phyloP scores from a whole-genome alignment of 2,797 vertebrate genomes.

The Pseudochirops corinnae region DNA sequence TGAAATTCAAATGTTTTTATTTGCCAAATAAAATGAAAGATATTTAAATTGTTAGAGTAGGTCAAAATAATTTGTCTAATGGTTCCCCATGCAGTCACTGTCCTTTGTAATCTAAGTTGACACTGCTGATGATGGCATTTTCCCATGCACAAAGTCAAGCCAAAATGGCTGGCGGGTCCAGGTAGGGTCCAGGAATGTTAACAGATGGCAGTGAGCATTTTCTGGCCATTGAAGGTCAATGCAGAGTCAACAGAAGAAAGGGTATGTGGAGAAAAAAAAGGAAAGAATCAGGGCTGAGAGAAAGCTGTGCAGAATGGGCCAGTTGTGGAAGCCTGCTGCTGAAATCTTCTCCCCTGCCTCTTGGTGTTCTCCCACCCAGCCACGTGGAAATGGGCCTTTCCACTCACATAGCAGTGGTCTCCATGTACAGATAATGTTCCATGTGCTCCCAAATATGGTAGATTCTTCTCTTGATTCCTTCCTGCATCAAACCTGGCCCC shows the following conservation, averaged over 20 bases:
- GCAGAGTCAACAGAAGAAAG: neutral
- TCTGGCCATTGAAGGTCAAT: neutral
- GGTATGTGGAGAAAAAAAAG: neutral
- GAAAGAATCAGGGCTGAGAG: neutral
- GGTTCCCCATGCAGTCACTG: conserved; percentile 48
- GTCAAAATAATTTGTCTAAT: conserved; percentile 71
- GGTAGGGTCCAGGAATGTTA: neutral
- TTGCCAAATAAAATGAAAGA: conserved; percentile 66
- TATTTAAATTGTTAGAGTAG: conserved; percentile 62
- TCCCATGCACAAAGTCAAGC: conserved; percentile 6
- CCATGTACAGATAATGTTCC: too few relatives aligned
- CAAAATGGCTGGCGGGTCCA: neutral
- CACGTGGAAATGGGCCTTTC: neutral
- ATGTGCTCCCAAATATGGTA: neutral
- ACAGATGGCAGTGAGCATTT: neutral
- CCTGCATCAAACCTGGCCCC: neutral
- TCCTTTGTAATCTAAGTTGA: conserved; percentile 67
- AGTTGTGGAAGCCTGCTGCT: neutral
- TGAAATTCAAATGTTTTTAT: conserved; percentile 61
- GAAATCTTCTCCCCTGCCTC: neutral
- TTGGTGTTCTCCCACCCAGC: neutral
- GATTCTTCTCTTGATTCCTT: neutral
- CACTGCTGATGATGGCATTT: conserved; percentile 61
- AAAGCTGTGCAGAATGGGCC: neutral
- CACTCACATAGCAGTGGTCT: neutral